Evolutionary conservation across 2,888 invertebrate species (phyloP).

Genomic region (Helicoverpa assulta): DNA sequence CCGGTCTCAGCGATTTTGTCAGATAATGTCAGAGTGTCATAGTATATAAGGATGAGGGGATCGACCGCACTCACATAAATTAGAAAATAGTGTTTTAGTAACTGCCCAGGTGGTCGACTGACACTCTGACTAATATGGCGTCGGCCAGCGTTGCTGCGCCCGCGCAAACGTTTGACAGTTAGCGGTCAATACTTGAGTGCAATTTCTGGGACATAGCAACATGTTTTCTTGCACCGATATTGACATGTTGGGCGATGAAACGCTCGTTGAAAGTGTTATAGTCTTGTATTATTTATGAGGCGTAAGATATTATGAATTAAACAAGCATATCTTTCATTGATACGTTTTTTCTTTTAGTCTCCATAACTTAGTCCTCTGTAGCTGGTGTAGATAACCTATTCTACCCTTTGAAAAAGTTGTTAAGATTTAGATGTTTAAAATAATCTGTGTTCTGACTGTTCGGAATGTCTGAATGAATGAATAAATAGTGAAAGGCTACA

Average conservation of each 20-base stretch:
- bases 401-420: no score
- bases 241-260: conserved; percentile 39
- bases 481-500: background rate
- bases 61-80: conserved; percentile 59
- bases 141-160: conserved; percentile 31
- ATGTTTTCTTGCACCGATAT: conserved; percentile 29
- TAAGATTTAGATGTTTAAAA: no score
- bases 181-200: conserved; percentile 49
- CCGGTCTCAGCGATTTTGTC: conserved; percentile 46
- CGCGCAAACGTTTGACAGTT: conserved; percentile 54
- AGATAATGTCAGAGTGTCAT: conserved; percentile 53
- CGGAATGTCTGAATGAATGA: no score
- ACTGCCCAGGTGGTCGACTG: conserved; percentile 61
- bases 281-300: conserved; percentile 27
- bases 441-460: no score
- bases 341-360: background rate
- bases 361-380: no score
- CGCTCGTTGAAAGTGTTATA: conserved; percentile 14
- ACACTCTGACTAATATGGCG: conserved; percentile 55
- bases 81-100: conserved; percentile 70
- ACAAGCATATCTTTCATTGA: conserved; percentile 6
- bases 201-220: conserved; percentile 46
- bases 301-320: conserved; percentile 10
- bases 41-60: conserved; percentile 55
- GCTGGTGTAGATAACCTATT: no score